Conservation (phyloP, 2,797 vertebrate genomes). For the Gila robusta region DNA sequence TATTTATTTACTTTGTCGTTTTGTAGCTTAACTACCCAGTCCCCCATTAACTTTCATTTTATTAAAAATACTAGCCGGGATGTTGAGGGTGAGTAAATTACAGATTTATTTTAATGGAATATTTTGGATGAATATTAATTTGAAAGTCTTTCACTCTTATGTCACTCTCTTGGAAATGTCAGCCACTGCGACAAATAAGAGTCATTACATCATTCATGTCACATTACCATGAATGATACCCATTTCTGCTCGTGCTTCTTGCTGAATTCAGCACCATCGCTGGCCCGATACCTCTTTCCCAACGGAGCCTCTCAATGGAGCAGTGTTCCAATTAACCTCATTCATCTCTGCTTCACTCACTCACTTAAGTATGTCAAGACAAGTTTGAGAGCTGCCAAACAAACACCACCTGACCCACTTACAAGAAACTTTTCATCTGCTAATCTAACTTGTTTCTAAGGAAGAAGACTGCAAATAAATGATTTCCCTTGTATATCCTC, state of each 20-base stretch:
- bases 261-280: conserved; percentile 45
- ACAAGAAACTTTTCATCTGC: conserved; percentile 34
- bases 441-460: conserved; percentile 16
- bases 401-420: conserved; percentile 55
- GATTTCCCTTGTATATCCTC: conserved; percentile 8
- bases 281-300: conserved; percentile 53
- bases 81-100: too few species aligned
- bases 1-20: background rate
- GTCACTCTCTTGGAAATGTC: background rate
- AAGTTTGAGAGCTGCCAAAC: conserved; percentile 57
- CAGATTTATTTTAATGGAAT: background rate
- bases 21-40: background rate
- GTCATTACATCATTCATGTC: conserved; percentile 13
- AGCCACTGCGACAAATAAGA: background rate
- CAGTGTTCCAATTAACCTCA: conserved; percentile 62
- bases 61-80: background rate
- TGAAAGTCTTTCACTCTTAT: background rate
- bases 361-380: conserved; percentile 58
- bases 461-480: background rate
- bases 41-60: background rate
- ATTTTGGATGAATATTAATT: background rate
- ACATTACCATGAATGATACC: conserved; percentile 26
- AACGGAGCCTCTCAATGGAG: conserved; percentile 41
- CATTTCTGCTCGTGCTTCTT: background rate
- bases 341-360: conserved; percentile 47